Evolutionary conservation across 2,113 vertebrate species (phyloP), one percentile per base, ranked within the genome.

Genomic region (Labeo rohita): DNA sequence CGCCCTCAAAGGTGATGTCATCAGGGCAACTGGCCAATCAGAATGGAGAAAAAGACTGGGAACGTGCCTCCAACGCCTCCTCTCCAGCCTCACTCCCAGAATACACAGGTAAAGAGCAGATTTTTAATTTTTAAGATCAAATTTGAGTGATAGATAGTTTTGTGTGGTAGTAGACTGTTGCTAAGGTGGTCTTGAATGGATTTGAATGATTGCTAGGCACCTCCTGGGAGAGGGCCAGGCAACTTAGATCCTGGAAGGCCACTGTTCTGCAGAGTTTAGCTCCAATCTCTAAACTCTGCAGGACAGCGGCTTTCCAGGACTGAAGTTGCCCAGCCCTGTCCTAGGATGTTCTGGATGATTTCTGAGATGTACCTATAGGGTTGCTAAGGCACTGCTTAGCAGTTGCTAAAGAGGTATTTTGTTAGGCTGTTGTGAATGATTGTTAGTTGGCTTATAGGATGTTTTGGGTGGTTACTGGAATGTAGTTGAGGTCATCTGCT

Each of bases 21-120:
- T 95, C 96, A 0, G 95, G 91, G 87, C 92, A 92, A 68, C 90
- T 91, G 12, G 85, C 93, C 0, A 94, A 92, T 87, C 94, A 93
- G 84, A 95, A 93, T 45, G 94, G 95, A 4, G 96, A 96, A 1
- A 96, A 96, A 4, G 97, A 98, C 86, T 96, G 94, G 87, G 96
- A 97, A 68, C 93, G 92, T 0, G 95, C 94, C 1, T 96, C 95
- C 15, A 96, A 92, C 0, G 96, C 95, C 56, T 96, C 95, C 0
- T 97, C 96, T 0, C 95, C 97, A 0, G 96, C 96, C 0, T 96
- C 95, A 0, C 91, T 95, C 54, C 95, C 95, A 0, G 97, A 98
- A 85, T 97, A 97, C 91, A 97, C 96, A 6, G 97, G 97, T 97
- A 28, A 78, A 0, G 2, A 50, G 28, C 2, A 1, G 3, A 21